These are phyloP conservation scores for Drosophila robusta DNA, from an alignment of 2,888 invertebrate species.

Conservation along the genomic window DNA sequence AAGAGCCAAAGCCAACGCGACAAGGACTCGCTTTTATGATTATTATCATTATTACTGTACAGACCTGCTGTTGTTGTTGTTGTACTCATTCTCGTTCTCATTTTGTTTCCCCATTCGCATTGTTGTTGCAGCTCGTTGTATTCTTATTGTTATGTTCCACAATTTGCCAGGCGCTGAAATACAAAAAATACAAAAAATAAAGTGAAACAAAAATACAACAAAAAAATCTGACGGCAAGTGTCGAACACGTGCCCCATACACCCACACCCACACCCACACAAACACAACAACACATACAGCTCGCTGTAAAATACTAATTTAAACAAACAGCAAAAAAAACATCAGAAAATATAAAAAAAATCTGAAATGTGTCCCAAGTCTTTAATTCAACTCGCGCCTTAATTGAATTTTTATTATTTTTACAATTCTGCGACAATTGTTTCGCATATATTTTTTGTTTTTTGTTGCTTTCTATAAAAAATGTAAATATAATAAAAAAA, in stretches of 20 bases:
- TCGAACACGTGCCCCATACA: slow-evolving; percentile 28
- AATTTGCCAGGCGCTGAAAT: slow-evolving; percentile 51
- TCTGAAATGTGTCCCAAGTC: slow-evolving; percentile 58
- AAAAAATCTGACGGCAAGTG: slow-evolving; percentile 35
- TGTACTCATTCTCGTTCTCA: slow-evolving; percentile 15
- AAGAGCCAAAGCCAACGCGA: slow-evolving; percentile 40
- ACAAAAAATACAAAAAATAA: slow-evolving; percentile 19
- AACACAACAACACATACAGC: background rate
- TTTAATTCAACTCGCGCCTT: slow-evolving; percentile 53
- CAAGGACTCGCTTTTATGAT: slow-evolving; percentile 69
- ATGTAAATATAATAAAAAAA: slow-evolving; percentile 6
- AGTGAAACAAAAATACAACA: slow-evolving; percentile 17
- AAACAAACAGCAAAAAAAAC: slow-evolving; percentile 8
- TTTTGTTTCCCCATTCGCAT: slow-evolving; percentile 11
- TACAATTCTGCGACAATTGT: slow-evolving; percentile 50
- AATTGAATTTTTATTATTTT: slow-evolving; percentile 63
- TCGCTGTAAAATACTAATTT: slow-evolving; percentile 40
- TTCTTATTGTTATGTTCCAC: slow-evolving; percentile 64
- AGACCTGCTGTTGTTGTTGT: slow-evolving; percentile 37
- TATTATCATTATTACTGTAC: slow-evolving; percentile 67
- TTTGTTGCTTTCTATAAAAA: background rate
- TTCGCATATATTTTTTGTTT: slow-evolving; percentile 17
- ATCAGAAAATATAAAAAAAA: slow-evolving; percentile 21
- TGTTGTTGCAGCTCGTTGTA: slow-evolving; percentile 54
- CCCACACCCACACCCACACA: background rate